Conservation (phyloP, 1,140 invertebrate species). For the Sycophaga agraensis region DNA sequence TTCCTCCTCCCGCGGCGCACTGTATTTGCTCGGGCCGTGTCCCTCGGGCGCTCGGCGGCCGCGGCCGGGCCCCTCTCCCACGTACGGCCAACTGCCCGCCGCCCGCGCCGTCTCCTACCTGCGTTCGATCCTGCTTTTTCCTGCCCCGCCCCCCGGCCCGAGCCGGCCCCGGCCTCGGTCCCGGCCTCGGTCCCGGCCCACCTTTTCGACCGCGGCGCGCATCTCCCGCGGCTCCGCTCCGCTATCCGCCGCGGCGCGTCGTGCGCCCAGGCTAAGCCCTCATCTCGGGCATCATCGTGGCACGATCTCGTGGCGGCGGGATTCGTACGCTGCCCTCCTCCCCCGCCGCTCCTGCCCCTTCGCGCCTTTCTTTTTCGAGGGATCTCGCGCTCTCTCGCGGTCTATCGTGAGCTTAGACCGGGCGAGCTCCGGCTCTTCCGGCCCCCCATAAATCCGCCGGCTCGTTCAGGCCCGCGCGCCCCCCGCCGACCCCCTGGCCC, state of each 20-base stretch:
- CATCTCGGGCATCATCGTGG: conserved; percentile 44
- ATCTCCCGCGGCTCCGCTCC: not conserved
- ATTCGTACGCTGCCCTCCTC: not conserved
- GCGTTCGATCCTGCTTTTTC: not conserved
- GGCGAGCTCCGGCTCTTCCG: not conserved
- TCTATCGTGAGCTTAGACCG: not conserved
- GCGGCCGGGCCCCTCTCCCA: too few relatives aligned
- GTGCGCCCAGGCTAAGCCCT: conserved; percentile 38
- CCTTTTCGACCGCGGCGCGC: too few relatives aligned
- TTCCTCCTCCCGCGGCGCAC: not conserved
- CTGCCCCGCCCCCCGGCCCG: not conserved
- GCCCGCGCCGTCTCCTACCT: not conserved
- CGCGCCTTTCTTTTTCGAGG: not conserved
- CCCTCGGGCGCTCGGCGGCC: not conserved
- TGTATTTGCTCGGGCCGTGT: not conserved
- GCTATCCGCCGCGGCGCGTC: not conserved
- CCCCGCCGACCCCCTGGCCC: too few relatives aligned
- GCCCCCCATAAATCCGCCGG: too few relatives aligned
- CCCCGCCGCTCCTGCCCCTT: not conserved
- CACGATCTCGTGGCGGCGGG: conserved; percentile 35
- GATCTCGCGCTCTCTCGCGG: not conserved
- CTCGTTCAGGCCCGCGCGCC: too few relatives aligned
- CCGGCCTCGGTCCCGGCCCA: too few relatives aligned
- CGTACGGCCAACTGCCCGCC: conserved; percentile 1
- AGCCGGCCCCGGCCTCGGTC: too few relatives aligned